Evolutionary conservation across 1,140 invertebrate genomes (phyloP), one percentile per base, ranked within the genome.

Genomic region (Ips nitidus): DNA sequence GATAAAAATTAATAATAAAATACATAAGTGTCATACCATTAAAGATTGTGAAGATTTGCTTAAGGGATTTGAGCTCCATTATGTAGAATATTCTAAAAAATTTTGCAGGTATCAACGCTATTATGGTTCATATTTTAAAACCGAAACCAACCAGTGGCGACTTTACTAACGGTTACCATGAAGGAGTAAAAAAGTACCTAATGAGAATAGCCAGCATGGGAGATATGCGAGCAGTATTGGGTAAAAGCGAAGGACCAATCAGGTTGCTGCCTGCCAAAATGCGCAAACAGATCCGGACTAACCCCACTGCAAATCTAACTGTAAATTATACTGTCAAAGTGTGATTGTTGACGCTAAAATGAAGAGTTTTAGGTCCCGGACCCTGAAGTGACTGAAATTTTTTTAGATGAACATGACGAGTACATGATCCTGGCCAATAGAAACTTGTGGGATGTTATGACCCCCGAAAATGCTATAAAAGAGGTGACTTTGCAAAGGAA

Each of bases 351-450:
- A 22, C 22, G 22, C 22, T 22, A 22, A 22, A n/a, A 42, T 57
- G 22, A 57, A 6, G 22, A 53, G 42, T 41, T 58, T 3, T 50
- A 70, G 69, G 53, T 71, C 38, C 88, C 89, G 1, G 91, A 94
- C 81, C 92, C 91, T 0, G 86, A 88, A 64, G 83, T 90, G 1
- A 84, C 91, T 7, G 90, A 93, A 81, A 86, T 92, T 2, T 82
- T 84, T 2, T 81, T 94, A 1, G 89, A 91, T 72, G 91, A 93
- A 73, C 86, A 91, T 59, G 91, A 93, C 75, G 91, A 94, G 78
- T 93, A 91, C 76, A 82, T 94, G 66, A 89, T 94, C 68, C 84
- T 94, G 66, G 91, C 86, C 0, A 94, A 93, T 80, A 87, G 89
- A 70, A 88, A 89, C 72, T 78, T 93, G 40, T 94, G 92, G 91